Conservation (phyloP, 1,140 invertebrate species). For the Zaprionus nigranus region DNA sequence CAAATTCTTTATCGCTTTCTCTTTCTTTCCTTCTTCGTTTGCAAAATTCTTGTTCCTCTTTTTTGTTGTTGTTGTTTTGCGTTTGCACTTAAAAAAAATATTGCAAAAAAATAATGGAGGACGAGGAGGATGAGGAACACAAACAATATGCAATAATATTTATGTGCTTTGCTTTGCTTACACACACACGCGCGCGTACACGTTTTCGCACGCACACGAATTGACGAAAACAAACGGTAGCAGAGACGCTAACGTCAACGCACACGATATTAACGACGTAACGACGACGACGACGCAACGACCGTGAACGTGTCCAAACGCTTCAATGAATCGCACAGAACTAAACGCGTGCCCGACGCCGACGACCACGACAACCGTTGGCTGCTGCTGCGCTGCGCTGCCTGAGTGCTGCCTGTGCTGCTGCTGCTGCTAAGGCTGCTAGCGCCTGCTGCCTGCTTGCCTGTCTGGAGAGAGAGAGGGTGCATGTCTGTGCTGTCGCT, state of each 20-base stretch:
- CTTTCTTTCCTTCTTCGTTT: constrained; percentile 1
- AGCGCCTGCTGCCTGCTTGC: constrained; percentile 4
- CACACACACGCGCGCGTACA: constrained; percentile 18
- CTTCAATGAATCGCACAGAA: constrained; percentile 75
- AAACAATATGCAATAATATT: constrained; percentile 40
- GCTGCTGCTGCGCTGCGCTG: constrained; percentile 20
- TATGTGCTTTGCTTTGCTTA: constrained; percentile 23
- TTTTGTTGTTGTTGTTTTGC: constrained; percentile 30
- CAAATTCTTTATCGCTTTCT: constrained; percentile 2
- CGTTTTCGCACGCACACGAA: constrained; percentile 16
- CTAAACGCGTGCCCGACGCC: constrained; percentile 53
- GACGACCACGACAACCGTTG: constrained; percentile 13
- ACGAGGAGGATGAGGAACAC: constrained; percentile 4
- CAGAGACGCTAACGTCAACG: constrained; percentile 5
- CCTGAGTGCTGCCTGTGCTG: constrained; percentile 9
- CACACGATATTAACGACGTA: constrained; percentile 25
- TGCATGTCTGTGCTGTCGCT: neutral
- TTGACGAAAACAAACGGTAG: constrained; percentile 15
- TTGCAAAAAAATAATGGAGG: constrained; percentile 38
- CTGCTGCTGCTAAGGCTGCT: constrained; percentile 10
- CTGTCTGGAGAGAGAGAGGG: constrained; percentile 10
- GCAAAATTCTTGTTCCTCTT: constrained; percentile 42
- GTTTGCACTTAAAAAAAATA: constrained; percentile 74
- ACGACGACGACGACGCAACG: constrained; percentile 39
- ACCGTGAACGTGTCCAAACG: constrained; percentile 68